phyloP scores from a whole-genome alignment of 2,888 invertebrate species.

The Nephrotoma appendiculata region DNA sequence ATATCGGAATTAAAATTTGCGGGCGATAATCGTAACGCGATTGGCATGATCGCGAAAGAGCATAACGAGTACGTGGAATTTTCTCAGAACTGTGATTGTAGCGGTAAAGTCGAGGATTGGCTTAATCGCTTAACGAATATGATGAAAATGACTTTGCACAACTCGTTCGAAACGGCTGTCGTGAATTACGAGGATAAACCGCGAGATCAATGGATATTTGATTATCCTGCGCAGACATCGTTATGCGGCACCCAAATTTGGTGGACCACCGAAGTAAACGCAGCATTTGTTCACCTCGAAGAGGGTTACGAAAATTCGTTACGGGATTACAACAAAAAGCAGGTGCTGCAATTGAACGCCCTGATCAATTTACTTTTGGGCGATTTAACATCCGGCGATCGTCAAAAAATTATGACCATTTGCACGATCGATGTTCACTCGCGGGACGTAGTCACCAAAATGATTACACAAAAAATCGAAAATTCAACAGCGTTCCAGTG shows the following conservation, averaged over 20 bases:
- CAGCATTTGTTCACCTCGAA: slow-evolving; percentile 76
- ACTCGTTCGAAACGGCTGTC: slow-evolving; percentile 66
- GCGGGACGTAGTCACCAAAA: slow-evolving; percentile 79
- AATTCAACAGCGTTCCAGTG: slow-evolving; percentile 69
- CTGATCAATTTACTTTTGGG: slow-evolving; percentile 72
- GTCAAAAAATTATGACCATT: slow-evolving; percentile 96
- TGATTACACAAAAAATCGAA: slow-evolving; percentile 71
- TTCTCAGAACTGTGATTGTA: slow-evolving; percentile 61
- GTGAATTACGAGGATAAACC: slow-evolving; percentile 76
- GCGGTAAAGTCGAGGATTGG: slow-evolving; percentile 87
- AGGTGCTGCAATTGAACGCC: slow-evolving; percentile 68
- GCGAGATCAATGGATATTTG: slow-evolving; percentile 81
- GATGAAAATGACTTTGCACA: slow-evolving; percentile 67
- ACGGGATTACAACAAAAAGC: slow-evolving; percentile 83
- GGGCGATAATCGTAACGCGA: slow-evolving; percentile 22
- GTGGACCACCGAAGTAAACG: slow-evolving; percentile 90
- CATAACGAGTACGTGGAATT: slow-evolving; percentile 53
- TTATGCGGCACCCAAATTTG: slow-evolving; percentile 88
- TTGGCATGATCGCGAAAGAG: slow-evolving; percentile 79
- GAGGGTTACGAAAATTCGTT: slow-evolving; percentile 87
- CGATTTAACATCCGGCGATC: slow-evolving; percentile 64
- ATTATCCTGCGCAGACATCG: slow-evolving; percentile 84
- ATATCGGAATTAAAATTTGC: slow-evolving; percentile 46
- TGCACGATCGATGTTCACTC: slow-evolving; percentile 94
- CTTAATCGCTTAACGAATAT: slow-evolving; percentile 71